phyloP scores from a whole-genome alignment of 2,888 invertebrate genomes.

The Synanthedon andrenaeformis region DNA sequence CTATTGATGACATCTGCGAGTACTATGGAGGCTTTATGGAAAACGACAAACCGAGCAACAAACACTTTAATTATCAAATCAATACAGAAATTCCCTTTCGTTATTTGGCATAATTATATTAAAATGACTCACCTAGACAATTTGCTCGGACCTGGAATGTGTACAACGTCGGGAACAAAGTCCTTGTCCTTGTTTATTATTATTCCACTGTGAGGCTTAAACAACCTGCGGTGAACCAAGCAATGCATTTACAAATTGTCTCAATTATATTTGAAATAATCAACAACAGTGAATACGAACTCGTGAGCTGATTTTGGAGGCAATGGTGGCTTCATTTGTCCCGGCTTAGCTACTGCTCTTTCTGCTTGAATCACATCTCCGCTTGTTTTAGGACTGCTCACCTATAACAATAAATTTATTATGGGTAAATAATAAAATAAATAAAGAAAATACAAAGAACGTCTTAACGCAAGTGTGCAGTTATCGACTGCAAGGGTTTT shows the following conservation, averaged over 20 bases:
- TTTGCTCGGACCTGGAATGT: slow-evolving; percentile 30
- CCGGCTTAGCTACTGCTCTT: slow-evolving; percentile 32
- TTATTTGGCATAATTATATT: too few relatives aligned
- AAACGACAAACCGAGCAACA: too few relatives aligned
- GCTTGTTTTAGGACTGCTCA: slow-evolving; percentile 49
- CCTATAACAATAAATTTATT: slow-evolving; percentile 17
- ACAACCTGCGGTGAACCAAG: slow-evolving; percentile 32
- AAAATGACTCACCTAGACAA: slow-evolving; percentile 15
- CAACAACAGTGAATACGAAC: slow-evolving; percentile 24
- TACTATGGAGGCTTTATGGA: too few relatives aligned
- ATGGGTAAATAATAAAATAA: too few relatives aligned
- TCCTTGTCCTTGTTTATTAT: slow-evolving; percentile 39
- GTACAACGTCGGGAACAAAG: slow-evolving; percentile 40
- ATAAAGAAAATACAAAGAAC: too few relatives aligned
- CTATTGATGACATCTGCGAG: too few relatives aligned
- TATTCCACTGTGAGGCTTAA: slow-evolving; percentile 53
- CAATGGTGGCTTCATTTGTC: slow-evolving; percentile 36
- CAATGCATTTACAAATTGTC: neutral
- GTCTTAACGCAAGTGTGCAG: too few relatives aligned
- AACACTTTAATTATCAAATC: too few relatives aligned
- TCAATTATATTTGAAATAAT: neutral
- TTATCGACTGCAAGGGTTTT: neutral
- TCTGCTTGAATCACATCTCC: slow-evolving; percentile 44
- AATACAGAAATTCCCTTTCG: too few relatives aligned
- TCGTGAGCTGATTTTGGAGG: slow-evolving; percentile 44